Conservation (phyloP, 1,140 invertebrate genomes). For the Pseudobourletiella spinata region DNA sequence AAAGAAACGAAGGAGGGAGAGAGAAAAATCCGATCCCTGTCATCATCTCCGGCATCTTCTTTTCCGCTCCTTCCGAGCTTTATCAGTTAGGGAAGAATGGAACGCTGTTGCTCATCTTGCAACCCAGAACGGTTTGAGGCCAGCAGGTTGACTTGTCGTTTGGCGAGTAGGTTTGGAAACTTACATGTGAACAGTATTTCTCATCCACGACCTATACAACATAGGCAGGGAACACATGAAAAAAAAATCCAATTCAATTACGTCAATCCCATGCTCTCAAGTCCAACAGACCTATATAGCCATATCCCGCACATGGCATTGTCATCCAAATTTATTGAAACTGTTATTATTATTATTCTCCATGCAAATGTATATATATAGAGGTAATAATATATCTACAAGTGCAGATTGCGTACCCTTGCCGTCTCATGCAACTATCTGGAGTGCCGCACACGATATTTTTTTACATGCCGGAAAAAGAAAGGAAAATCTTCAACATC, state of each 20-base stretch:
- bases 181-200: constrained; percentile 4
- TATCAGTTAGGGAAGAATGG: constrained; percentile 1
- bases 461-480: too few relatives aligned
- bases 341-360: background rate
- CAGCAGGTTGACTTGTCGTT: background rate
- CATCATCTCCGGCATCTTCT: too few relatives aligned
- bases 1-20: too few relatives aligned
- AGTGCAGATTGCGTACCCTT: too few relatives aligned
- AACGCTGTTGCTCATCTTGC: constrained; percentile 1
- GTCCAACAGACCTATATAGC: too few relatives aligned
- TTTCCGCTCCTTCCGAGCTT: too few relatives aligned
- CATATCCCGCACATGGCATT: background rate
- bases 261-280: too few relatives aligned
- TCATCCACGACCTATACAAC: constrained; percentile 3
- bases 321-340: background rate
- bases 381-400: too few relatives aligned
- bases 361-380: background rate
- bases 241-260: background rate
- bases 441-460: too few relatives aligned
- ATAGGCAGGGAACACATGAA: background rate
- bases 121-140: background rate
- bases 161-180: background rate
- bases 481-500: too few relatives aligned
- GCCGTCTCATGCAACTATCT: too few relatives aligned
- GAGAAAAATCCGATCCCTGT: too few relatives aligned